Percentiles rank a stretch among this genome's conserved stretches.
Conservation (phyloP, 2,888 invertebrate genomes). For the Scaptomyza tumidula region DNA sequence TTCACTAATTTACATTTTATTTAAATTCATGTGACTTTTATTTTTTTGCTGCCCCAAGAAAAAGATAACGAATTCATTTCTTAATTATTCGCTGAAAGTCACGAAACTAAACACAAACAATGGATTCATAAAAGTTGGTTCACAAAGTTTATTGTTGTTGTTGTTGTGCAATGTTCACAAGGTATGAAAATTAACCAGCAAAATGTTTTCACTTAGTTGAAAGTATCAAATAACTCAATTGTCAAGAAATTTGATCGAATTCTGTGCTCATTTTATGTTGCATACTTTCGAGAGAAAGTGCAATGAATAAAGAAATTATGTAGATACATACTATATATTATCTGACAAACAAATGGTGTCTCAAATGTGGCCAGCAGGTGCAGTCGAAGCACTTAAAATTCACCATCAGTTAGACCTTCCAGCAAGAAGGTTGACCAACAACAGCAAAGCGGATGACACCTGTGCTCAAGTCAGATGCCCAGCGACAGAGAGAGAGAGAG, state of each 20-base stretch:
- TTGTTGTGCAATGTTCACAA: conserved; percentile 58
- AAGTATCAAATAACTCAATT: conserved; percentile 43
- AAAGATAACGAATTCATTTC: conserved; percentile 61
- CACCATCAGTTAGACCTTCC: background rate
- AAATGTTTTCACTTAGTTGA: conserved; percentile 50
- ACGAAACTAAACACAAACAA: conserved; percentile 38
- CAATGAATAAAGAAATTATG: conserved; percentile 11
- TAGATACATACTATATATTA: background rate
- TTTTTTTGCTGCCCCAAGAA: background rate
- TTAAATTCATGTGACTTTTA: conserved; percentile 30
- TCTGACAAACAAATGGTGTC: background rate
- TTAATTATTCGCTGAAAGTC: conserved; percentile 67
- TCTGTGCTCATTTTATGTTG: conserved; percentile 9
- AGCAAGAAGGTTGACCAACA: conserved; percentile 23
- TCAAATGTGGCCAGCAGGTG: conserved; percentile 41
- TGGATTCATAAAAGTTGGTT: conserved; percentile 25
- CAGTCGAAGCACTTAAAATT: conserved; percentile 31
- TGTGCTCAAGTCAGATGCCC: conserved; percentile 40
- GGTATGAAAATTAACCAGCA: conserved; percentile 64
- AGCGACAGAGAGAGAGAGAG: no score
- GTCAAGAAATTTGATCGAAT: conserved; percentile 31
- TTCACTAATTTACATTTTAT: conserved; percentile 64
- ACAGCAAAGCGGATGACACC: conserved; percentile 74
- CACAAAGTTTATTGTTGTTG: conserved; percentile 9
- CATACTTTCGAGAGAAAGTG: conserved; percentile 19